These are phyloP conservation scores for Riparia riparia DNA, from an alignment of 2,113 vertebrate genomes.

Conservation along the genomic window DNA sequence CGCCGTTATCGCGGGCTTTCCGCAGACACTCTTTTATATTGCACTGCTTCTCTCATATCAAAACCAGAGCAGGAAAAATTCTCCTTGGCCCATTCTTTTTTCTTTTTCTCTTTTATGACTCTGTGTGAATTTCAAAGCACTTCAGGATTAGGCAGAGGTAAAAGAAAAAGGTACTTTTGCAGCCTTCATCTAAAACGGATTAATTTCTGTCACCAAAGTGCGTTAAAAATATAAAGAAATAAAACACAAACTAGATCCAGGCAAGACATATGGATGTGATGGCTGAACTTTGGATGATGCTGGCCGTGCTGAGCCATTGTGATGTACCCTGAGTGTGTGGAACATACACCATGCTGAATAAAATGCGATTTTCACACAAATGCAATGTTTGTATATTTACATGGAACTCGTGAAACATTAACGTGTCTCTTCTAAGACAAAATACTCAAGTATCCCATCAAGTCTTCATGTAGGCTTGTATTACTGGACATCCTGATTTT, in stretches of 20 bases:
- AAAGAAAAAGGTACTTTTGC: not conserved
- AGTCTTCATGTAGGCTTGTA: not conserved
- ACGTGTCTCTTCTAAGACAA: not conserved
- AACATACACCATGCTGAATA: not conserved
- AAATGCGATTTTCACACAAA: not conserved
- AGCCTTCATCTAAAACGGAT: conserved; percentile 16
- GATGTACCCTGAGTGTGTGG: not conserved
- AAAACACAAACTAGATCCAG: not conserved
- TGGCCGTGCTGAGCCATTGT: not conserved
- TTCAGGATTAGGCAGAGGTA: not conserved
- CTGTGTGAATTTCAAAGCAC: conserved; percentile 35
- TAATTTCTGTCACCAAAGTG: conserved; percentile 25
- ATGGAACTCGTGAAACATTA: rapidly evolving
- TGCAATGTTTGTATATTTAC: not conserved
- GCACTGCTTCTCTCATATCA: conserved; percentile 39
- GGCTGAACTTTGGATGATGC: not conserved
- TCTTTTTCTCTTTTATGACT: not conserved
- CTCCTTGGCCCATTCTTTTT: not conserved
- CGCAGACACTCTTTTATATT: conserved; percentile 5
- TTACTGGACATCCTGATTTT: not conserved
- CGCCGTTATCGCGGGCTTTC: not conserved
- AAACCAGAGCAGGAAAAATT: conserved; percentile 51
- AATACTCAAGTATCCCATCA: not conserved
- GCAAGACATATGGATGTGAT: conserved; percentile 12
- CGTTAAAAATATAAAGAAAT: not conserved